Conservation (phyloP, 2,888 invertebrate genomes). For the Strigamia crassipes region DNA sequence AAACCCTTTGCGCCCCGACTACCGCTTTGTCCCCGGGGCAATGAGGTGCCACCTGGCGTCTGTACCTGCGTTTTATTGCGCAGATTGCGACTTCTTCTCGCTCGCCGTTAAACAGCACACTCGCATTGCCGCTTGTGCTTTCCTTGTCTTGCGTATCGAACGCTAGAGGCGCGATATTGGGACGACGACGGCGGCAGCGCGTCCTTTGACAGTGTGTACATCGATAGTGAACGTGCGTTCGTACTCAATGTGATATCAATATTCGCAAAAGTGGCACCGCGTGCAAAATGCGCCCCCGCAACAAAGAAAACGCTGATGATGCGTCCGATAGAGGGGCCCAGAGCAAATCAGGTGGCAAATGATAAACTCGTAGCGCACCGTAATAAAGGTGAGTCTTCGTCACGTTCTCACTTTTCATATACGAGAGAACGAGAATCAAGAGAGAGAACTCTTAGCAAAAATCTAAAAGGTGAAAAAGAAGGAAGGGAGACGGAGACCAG, state of each 20-base stretch:
- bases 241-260: slow-evolving; percentile 44
- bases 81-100: slow-evolving; percentile 31
- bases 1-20: slow-evolving; percentile 19
- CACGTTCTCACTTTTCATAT: slow-evolving; percentile 27
- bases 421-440: too few species aligned
- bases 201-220: slow-evolving; percentile 44
- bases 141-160: slow-evolving; percentile 37
- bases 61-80: slow-evolving; percentile 30
- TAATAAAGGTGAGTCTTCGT: slow-evolving; percentile 37
- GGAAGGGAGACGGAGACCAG: too few species aligned
- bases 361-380: slow-evolving; percentile 17
- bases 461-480: background rate
- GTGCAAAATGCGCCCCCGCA: slow-evolving; percentile 39
- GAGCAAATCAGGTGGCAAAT: slow-evolving; percentile 37
- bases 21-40: slow-evolving; percentile 17
- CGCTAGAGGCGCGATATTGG: slow-evolving; percentile 31
- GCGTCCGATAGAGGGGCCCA: slow-evolving; percentile 34
- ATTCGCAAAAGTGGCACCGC: slow-evolving; percentile 34
- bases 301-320: slow-evolving; percentile 45
- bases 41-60: slow-evolving; percentile 34
- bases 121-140: background rate
- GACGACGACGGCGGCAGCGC: slow-evolving; percentile 16
- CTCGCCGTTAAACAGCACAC: slow-evolving; percentile 23
- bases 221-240: slow-evolving; percentile 44
- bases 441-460: slow-evolving; percentile 24